Evolutionary conservation across 2,113 vertebrate species (phyloP), one percentile per base, ranked within the genome.

Genomic region (Dasyornis broadbenti): DNA sequence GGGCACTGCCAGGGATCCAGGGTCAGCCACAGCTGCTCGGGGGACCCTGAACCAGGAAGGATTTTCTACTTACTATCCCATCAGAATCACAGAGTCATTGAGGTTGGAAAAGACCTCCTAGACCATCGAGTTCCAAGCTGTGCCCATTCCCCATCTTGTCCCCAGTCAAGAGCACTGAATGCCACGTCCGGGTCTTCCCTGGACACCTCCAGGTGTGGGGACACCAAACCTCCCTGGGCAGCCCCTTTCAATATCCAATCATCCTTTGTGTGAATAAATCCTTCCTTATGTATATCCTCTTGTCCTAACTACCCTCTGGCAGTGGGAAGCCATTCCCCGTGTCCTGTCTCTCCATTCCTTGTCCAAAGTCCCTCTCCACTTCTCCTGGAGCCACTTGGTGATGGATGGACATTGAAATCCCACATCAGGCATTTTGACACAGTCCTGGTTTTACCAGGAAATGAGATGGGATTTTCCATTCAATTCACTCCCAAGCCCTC

Each of bases 131-230:
- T 5, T 26, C 47, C 69, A 6, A 10, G 17, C 23, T 47, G n/a
- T 64, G 59, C 10, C 59, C n/a, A 0, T 3, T 39, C 4, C 7
- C 27, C 68, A 1, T 11, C 21, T 14, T 31, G 68, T 33, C 40
- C 0, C 23, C 49, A 63, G 39, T 54, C 54, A 66, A 13, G 66
- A 20, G 45, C 80, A 0, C 65, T 1, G 7, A 42, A 69, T 45
- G 81, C 49, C 68, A 27, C 14, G 0, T 64, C 21, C 47, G 33
- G 68, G 0, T 4, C 6, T 52, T 31, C 7, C 5, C 8, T 11
- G 69, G n/a, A 1, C 28, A 23, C n/a, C 15, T 20, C 40, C 28
- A 1, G 50, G 50, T 12, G 13, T 10, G 30, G 57, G 49, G 3
- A 39, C 23, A 18, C n/a, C 69, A 7, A 4, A 8, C 19, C 24